Base-by-base conservation (phyloP, 1,140 invertebrate species). In the Sarcophaga peregrina region DNA sequence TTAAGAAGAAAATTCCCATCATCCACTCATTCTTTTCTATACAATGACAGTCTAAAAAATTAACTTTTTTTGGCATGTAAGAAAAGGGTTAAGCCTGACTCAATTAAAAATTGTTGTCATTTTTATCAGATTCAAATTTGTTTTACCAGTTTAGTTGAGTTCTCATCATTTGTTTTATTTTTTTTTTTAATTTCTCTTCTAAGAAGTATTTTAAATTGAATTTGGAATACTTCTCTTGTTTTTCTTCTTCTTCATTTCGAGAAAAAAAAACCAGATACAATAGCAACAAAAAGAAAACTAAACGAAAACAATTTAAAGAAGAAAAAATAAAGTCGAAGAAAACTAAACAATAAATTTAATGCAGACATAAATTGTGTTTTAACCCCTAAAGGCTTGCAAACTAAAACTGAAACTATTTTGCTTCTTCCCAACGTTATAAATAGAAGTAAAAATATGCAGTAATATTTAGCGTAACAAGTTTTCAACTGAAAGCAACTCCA, bases 331-430 rank as follows among this genome's bases (percentile, higher is more conserved):
- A 68, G 20, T 68, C 62, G 17, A 68, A 68, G 25, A 37, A 3
- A 68, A 68, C 10, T 0, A 20, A 20, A 9, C 50, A 20, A 68
- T 68, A 68, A 68, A 68, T 68, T 68, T 68, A 20, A 68, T 68
- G 20, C 17, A 68, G 6, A 20, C n/a, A 68, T 68, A 68, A 68
- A 68, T 68, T 68, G 62, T 68, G 20, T 68, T 68, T 68, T 25
- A 68, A 68, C n/a, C 62, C 25, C 62, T 68, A 20, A 68, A 25
- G 62, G 62, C 62, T n/a, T 20, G 25, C 25, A 37, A 2, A 37
- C 25, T 37, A 37, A 20, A 20, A 68, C 17, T 25, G 20, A 68
- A 25, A 20, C n/a, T 68, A 68, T 68, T 68, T n/a, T 68, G 3
- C 20, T 8, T 17, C 62, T 68, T 68, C 6, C 2, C 54, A 6